phyloP scores from a whole-genome alignment of 2,113 vertebrate species.

The Heterotilapia buettikoferi region DNA sequence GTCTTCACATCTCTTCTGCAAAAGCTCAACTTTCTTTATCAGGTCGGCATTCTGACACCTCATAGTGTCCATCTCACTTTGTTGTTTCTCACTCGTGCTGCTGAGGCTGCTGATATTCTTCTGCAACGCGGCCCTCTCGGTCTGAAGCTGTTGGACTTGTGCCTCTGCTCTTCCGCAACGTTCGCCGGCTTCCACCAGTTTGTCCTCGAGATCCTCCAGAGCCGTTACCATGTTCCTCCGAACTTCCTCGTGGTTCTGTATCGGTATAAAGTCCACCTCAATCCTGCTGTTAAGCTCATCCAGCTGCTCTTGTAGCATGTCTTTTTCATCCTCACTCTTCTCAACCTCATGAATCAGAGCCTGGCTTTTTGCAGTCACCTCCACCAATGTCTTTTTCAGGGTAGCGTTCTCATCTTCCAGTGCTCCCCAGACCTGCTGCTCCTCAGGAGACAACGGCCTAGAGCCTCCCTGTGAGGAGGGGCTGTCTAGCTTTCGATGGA shows the following conservation, averaged over 20 bases:
- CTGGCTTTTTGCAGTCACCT: constrained; percentile 79
- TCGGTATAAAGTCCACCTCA: constrained; percentile 77
- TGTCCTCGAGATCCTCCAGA: constrained; percentile 80
- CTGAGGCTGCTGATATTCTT: constrained; percentile 69
- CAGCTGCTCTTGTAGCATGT: constrained; percentile 78
- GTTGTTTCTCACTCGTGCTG: constrained; percentile 65
- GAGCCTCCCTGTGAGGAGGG: constrained; percentile 44
- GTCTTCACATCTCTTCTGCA: constrained; percentile 68
- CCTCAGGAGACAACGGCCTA: constrained; percentile 59
- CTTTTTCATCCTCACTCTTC: constrained; percentile 72
- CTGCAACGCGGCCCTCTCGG: constrained; percentile 71
- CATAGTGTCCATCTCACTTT: constrained; percentile 69
- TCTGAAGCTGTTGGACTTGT: constrained; percentile 74
- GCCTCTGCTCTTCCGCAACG: constrained; percentile 75
- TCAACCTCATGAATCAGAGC: constrained; percentile 78
- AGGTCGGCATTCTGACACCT: constrained; percentile 66
- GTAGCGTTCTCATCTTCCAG: constrained; percentile 74
- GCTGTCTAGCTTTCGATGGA: constrained; percentile 75
- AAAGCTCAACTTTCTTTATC: constrained; percentile 69
- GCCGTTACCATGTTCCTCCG: constrained; percentile 71
- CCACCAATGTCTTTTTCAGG: constrained; percentile 74
- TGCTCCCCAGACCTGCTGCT: constrained; percentile 72
- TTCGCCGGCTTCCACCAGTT: constrained; percentile 77
- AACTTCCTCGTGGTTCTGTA: constrained; percentile 78
- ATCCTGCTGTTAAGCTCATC: constrained; percentile 77